Evolutionary conservation across 2,797 vertebrate species (phyloP).

Genomic region (Synaphobranchus kaupii): DNA sequence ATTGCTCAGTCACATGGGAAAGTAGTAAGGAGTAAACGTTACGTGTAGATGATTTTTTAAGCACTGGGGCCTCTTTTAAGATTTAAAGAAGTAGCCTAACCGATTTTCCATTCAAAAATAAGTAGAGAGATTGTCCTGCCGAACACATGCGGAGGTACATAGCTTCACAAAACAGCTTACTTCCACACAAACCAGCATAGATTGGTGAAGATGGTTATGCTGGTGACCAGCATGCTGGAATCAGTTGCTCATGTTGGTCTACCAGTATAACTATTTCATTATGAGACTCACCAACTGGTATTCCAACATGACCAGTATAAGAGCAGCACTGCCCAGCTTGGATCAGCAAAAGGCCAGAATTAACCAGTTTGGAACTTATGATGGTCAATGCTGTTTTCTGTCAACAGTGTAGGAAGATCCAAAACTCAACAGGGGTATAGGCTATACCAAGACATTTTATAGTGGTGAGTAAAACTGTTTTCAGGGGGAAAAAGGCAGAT

Average conservation of each 20-base stretch:
- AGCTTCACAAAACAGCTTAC: no score
- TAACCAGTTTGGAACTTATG: no score
- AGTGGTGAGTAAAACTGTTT: neutral
- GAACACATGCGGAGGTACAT: no score
- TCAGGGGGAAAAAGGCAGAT: neutral
- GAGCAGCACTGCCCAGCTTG: no score
- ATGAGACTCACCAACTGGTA: no score
- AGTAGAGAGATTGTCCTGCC: neutral
- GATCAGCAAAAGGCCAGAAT: no score
- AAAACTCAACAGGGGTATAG: neutral
- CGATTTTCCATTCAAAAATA: neutral
- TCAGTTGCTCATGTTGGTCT: no score
- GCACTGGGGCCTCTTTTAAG: neutral
- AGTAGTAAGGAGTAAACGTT: neutral
- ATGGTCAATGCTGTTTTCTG: no score
- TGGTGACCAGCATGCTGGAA: neutral
- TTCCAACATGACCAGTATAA: no score
- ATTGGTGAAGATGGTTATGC: neutral
- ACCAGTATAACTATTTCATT: no score
- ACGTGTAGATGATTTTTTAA: neutral
- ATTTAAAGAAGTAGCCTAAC: constrained; percentile 1
- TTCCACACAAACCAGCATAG: no score
- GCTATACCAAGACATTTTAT: neutral
- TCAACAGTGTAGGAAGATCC: neutral
- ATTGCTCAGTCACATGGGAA: neutral